These are phyloP conservation scores for Amphiprion percula DNA, from an alignment of 2,113 vertebrate genomes.

Conservation along the genomic window DNA sequence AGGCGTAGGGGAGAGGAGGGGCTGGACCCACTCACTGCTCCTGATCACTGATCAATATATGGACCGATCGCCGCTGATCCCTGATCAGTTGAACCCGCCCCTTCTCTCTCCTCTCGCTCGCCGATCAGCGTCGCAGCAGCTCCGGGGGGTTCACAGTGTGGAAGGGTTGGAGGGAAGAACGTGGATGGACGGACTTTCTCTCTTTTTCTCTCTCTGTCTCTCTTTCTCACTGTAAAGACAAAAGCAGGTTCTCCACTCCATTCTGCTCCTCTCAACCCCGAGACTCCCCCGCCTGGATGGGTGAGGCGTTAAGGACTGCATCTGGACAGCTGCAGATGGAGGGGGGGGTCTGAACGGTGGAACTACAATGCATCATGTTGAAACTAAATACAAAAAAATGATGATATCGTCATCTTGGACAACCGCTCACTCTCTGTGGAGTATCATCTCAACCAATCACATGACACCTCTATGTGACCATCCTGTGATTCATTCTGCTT, in stretches of 20 bases:
- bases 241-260: slow-evolving; percentile 45
- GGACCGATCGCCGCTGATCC: slow-evolving; percentile 65
- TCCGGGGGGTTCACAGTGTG: slow-evolving; percentile 7
- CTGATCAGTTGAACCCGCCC: slow-evolving; percentile 69
- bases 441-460: slow-evolving; percentile 77
- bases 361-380: slow-evolving; percentile 54
- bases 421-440: slow-evolving; percentile 58
- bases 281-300: slow-evolving; percentile 22
- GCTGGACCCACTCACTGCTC: slow-evolving; percentile 80
- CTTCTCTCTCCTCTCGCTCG: slow-evolving; percentile 68
- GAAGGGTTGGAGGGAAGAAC: slow-evolving; percentile 46
- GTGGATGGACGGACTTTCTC: slow-evolving; percentile 53
- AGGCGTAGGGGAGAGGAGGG: slow-evolving; percentile 71
- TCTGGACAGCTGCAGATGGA: slow-evolving; percentile 34
- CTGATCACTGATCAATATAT: slow-evolving; percentile 71
- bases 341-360: slow-evolving; percentile 24
- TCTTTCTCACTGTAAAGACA: slow-evolving; percentile 56
- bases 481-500: slow-evolving; percentile 75
- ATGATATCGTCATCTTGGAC: slow-evolving; percentile 56
- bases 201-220: slow-evolving; percentile 39
- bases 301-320: slow-evolving; percentile 14
- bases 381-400: slow-evolving; percentile 40
- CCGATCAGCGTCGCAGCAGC: slow-evolving; percentile 44
- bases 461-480: slow-evolving; percentile 65
- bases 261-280: slow-evolving; percentile 24